Percentiles rank a stretch among this genome's conserved stretches.
Conservation (phyloP, 2,888 invertebrate genomes). For the Himalopsyche tibetana region DNA sequence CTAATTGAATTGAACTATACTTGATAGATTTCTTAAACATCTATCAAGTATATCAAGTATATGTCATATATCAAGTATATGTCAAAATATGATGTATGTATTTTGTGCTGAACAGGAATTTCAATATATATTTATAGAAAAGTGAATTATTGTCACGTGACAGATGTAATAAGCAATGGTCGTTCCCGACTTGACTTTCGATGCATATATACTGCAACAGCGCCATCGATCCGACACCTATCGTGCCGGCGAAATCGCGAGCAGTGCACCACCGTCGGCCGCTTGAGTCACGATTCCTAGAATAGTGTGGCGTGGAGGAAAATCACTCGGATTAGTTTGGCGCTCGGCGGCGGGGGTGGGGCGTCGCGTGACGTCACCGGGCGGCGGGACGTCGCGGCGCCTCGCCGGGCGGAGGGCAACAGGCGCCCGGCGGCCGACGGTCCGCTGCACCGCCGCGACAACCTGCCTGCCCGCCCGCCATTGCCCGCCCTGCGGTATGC, state of each 20-base stretch:
- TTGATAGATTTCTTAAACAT: no score
- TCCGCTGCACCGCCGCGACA: conserved; percentile 72
- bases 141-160: no score
- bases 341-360: conserved; percentile 44
- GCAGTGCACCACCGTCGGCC: background rate
- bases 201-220: background rate
- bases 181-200: background rate
- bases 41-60: no score
- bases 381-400: conserved; percentile 71
- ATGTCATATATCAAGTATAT: no score
- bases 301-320: conserved; percentile 27
- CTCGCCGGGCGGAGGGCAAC: conserved; percentile 74
- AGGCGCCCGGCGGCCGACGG: conserved; percentile 74
- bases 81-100: no score
- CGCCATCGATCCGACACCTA: background rate
- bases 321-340: background rate
- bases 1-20: no score
- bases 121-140: no score
- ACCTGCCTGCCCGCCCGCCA: conserved; percentile 71
- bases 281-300: conserved; percentile 39
- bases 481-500: conserved; percentile 68
- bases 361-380: conserved; percentile 58
- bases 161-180: no score
- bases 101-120: no score
- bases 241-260: background rate